phyloP scores from a whole-genome alignment of 1,140 invertebrate genomes.

The Heliconius hermathena region DNA sequence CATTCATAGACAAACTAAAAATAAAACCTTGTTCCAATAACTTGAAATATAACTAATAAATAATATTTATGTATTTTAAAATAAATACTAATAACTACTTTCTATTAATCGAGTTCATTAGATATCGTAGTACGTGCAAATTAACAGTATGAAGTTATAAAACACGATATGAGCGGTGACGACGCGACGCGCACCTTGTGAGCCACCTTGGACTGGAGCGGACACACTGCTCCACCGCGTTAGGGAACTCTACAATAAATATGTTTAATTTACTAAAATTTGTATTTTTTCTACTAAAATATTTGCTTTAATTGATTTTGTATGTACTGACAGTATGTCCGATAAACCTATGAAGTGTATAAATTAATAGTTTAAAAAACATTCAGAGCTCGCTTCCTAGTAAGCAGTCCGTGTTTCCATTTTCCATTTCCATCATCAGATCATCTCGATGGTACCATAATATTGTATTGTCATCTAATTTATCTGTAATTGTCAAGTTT shows the following conservation, averaged over 20 bases:
- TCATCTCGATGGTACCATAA: too few species aligned
- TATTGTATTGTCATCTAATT: too few species aligned
- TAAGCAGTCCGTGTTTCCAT: too few species aligned
- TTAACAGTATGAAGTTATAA: neutral
- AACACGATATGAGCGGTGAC: neutral
- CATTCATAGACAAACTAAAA: neutral
- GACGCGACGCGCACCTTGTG: neutral
- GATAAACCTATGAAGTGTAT: too few species aligned
- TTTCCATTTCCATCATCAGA: too few species aligned
- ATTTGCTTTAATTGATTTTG: too few species aligned
- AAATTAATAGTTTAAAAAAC: too few species aligned
- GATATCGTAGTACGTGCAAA: neutral
- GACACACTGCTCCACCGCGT: neutral
- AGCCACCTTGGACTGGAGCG: neutral
- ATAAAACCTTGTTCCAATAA: neutral
- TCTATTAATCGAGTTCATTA: constrained; percentile 3
- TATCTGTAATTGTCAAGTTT: too few species aligned
- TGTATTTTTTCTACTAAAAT: too few species aligned
- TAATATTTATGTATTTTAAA: neutral
- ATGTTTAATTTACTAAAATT: neutral
- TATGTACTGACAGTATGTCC: too few species aligned
- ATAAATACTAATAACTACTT: neutral
- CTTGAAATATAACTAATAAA: neutral
- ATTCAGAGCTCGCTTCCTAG: too few species aligned
- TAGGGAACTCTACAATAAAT: neutral